These are phyloP conservation scores for Copidosoma aretas DNA, from an alignment of 2,888 invertebrate species.

Conservation along the genomic window DNA sequence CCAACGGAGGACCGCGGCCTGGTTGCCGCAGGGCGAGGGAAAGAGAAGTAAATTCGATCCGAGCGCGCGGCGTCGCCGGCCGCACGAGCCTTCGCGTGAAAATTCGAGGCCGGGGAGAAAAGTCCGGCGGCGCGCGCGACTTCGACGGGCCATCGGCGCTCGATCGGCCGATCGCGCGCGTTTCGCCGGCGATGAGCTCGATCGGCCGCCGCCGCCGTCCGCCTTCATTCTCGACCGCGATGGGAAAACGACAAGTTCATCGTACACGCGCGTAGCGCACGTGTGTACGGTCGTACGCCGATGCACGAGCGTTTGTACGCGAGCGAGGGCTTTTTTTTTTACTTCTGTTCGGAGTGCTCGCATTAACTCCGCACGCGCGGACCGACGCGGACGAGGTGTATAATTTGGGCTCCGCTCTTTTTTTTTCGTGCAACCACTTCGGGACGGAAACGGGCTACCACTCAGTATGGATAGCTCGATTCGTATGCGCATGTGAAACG, in stretches of 20 bases:
- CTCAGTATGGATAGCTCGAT: not conserved
- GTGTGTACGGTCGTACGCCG: no score
- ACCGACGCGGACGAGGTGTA: not conserved
- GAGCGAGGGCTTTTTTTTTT: not conserved
- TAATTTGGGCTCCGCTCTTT: not conserved
- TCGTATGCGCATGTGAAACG: no score
- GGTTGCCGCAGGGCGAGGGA: no score
- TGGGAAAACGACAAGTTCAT: constrained; percentile 36
- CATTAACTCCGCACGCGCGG: constrained; percentile 13
- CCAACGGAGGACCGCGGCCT: no score
- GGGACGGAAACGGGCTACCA: not conserved
- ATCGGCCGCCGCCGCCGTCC: not conserved
- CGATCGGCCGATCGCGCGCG: constrained; percentile 1
- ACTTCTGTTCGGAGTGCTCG: no score
- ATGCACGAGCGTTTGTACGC: no score
- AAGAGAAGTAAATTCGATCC: no score
- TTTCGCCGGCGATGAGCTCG: not conserved
- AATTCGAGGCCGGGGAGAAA: not conserved
- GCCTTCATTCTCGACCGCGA: constrained; percentile 26
- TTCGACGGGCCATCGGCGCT: no score
- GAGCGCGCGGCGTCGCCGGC: no score
- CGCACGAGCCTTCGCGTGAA: not conserved
- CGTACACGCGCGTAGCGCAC: not conserved
- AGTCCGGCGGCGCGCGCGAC: not conserved
- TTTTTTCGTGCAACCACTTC: constrained; percentile 14